Evolutionary conservation across 2,113 vertebrate genomes (phyloP), one percentile per base, ranked within the genome.

Genomic region (Gymnorhina tibicen): DNA sequence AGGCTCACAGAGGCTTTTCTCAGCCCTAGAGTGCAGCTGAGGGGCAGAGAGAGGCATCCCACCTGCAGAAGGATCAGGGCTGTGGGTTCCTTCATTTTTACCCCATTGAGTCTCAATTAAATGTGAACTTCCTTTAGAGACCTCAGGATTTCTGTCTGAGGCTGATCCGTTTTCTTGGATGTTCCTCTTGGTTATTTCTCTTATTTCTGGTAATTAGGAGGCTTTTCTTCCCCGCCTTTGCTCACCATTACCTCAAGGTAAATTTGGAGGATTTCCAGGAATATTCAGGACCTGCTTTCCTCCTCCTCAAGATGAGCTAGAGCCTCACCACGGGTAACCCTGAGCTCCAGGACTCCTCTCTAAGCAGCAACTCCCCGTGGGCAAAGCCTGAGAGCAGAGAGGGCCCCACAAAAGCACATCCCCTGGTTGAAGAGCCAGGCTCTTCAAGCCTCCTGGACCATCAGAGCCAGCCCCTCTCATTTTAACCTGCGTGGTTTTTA

Each of bases 391-490:
- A 0, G 0, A 68, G 70, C 37, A 83, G 64, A 70, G 22, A 69
- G n/a, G 7, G 2, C 39, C 59, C 56, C 50, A 46, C 8, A 52
- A 42, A 53, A 88, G 15, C 63, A 49, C 59, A 42, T 16, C 8
- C 33, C 50, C 46, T 70, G 16, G 10, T 0, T 42, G 28, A 19
- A 76, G 63, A 89, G 42, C 19, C 55, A 15, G 19, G 22, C 35
- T 77, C 92, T 70, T 77, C 42, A 35, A 83, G 55, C 32, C 83
- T 92, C 80, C 93, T 75, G 56, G 32, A 72, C 62, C 74, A 41
- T 3, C 52, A 59, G 26, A 60, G n/a, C 56, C 68, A 77, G 23
- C 41, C 68, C 41, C 39, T 89, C 58, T 85, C 81, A 63, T 80
- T 91, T 11, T 63, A 89, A 95, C 64, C 72, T 87, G 27, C 1